phyloP scores from a whole-genome alignment of 2,888 invertebrate species.

The Barypeithes pellucidus region DNA sequence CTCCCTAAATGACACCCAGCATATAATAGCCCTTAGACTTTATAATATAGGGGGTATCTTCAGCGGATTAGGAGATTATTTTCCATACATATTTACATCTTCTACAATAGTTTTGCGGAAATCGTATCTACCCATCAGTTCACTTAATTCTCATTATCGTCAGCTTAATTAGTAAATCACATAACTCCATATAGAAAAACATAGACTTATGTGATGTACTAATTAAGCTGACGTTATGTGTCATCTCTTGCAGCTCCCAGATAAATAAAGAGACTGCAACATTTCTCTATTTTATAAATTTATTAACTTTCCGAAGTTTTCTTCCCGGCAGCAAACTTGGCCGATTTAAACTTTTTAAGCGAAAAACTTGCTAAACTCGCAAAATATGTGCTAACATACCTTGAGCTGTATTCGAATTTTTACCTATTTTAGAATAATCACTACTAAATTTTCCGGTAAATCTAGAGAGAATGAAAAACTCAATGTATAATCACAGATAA shows the following conservation, averaged over 20 bases:
- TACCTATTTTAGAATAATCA: conserved; percentile 11
- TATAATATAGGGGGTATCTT: too few relatives aligned
- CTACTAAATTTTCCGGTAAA: too few relatives aligned
- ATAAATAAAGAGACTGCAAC: conserved; percentile 31
- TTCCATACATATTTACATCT: too few relatives aligned
- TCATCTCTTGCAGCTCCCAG: conserved; percentile 18
- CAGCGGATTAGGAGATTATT: too few relatives aligned
- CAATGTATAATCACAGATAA: too few relatives aligned
- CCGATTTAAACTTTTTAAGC: conserved; percentile 46
- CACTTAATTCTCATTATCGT: conserved; percentile 15
- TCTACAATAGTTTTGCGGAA: not conserved
- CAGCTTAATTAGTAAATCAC: too few relatives aligned
- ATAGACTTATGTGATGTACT: too few relatives aligned
- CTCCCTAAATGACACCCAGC: too few relatives aligned
- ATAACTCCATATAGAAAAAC: too few relatives aligned
- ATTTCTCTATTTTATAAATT: conserved; percentile 46
- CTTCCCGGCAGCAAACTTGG: conserved; percentile 40
- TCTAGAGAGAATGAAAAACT: not conserved
- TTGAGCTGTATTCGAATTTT: conserved; percentile 36
- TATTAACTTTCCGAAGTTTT: conserved; percentile 41
- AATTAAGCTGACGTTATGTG: too few relatives aligned
- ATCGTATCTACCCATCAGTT: not conserved
- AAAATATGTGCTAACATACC: conserved; percentile 46
- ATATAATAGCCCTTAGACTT: too few relatives aligned
- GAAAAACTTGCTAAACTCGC: conserved; percentile 45